Percentiles rank a stretch among this genome's conserved stretches.
These are phyloP conservation scores for Apodemia hepburni DNA, from an alignment of 2,888 invertebrate species.

Conservation along the genomic window DNA sequence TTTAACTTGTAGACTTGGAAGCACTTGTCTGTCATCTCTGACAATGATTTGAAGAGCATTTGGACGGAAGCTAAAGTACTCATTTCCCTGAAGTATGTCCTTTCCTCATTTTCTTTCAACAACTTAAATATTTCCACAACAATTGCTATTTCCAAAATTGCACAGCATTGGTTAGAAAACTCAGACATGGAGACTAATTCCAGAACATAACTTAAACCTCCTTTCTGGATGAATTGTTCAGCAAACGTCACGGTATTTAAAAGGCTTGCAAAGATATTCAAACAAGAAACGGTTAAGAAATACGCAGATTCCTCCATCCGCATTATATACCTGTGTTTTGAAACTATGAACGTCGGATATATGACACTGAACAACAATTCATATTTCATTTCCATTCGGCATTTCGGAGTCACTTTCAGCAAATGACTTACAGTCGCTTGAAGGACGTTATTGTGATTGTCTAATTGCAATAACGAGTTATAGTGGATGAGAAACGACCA, in stretches of 20 bases:
- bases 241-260: conserved; percentile 77
- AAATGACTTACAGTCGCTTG: conserved; percentile 80
- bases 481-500: conserved; percentile 82
- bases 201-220: conserved; percentile 78
- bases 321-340: conserved; percentile 71
- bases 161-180: conserved; percentile 81
- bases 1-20: conserved; percentile 55
- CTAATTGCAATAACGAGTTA: conserved; percentile 75
- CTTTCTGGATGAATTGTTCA: conserved; percentile 79
- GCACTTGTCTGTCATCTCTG: conserved; percentile 57
- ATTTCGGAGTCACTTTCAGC: conserved; percentile 77
- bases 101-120: conserved; percentile 51
- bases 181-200: conserved; percentile 73
- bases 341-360: conserved; percentile 80
- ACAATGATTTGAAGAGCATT: conserved; percentile 63
- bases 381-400: conserved; percentile 74
- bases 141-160: conserved; percentile 80
- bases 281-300: conserved; percentile 79
- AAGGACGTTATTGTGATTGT: conserved; percentile 74
- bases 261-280: conserved; percentile 80
- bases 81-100: conserved; percentile 54
- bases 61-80: conserved; percentile 60
- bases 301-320: conserved; percentile 70
- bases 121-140: conserved; percentile 79
- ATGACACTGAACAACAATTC: conserved; percentile 81